Conservation (phyloP, 2,113 vertebrate genomes). For the Peromyscus maniculatus region DNA sequence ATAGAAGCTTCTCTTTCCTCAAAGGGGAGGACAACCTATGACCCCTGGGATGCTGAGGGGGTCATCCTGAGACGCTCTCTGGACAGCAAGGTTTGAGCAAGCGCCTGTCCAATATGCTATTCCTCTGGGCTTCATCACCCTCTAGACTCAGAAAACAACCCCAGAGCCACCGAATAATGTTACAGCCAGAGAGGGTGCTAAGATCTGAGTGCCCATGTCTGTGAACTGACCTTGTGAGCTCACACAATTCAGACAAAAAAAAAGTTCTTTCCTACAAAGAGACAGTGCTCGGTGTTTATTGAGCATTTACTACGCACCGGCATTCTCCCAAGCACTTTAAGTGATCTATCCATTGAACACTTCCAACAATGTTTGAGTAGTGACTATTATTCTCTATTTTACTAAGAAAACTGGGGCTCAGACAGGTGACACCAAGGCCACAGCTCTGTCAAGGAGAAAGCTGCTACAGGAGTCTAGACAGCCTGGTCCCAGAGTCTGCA, state of each 20-base stretch:
- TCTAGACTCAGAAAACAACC: neutral
- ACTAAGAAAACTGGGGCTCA: neutral
- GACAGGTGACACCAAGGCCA: neutral
- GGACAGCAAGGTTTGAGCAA: neutral
- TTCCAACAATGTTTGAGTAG: neutral
- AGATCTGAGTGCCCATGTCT: neutral
- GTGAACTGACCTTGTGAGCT: neutral
- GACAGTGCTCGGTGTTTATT: neutral
- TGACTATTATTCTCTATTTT: neutral
- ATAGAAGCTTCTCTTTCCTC: slow-evolving; percentile 44
- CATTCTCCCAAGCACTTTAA: neutral
- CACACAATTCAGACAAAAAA: neutral
- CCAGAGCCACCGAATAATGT: neutral
- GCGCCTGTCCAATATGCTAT: neutral
- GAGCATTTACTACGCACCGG: slow-evolving; percentile 14
- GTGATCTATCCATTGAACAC: neutral
- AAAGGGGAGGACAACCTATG: neutral
- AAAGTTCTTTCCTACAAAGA: neutral
- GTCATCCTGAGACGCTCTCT: neutral
- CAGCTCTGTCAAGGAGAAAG: neutral
- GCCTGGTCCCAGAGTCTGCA: neutral
- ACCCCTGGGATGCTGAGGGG: neutral
- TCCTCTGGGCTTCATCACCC: neutral
- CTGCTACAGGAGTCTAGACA: neutral
- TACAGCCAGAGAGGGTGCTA: neutral